A percentile compares a stretch with the other conserved stretches of the same genome.
These are phyloP conservation scores for Plestiodon gilberti DNA, from an alignment of 2,113 vertebrate species.

Conservation along the genomic window DNA sequence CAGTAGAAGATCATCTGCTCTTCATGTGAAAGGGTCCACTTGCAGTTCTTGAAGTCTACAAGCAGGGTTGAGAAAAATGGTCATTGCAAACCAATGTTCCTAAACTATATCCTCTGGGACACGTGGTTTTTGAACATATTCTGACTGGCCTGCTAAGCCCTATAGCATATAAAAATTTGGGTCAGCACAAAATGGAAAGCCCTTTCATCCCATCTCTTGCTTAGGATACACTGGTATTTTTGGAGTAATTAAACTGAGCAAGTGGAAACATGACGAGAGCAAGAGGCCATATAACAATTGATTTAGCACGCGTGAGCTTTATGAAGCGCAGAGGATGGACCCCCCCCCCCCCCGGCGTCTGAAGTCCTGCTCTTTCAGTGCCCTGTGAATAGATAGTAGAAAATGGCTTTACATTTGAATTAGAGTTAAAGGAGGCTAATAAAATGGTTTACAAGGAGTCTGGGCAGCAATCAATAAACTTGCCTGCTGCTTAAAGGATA, in stretches of 20 bases:
- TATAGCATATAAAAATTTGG: background rate
- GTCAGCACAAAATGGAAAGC: background rate
- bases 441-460: background rate
- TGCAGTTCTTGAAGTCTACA: too few relatives aligned
- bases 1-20: too few relatives aligned
- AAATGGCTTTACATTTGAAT: conserved; percentile 28
- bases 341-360: background rate
- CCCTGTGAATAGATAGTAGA: conserved; percentile 1
- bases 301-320: conserved; percentile 1
- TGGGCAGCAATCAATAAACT: conserved; percentile 14
- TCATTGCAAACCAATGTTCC: too few relatives aligned
- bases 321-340: conserved; percentile 12
- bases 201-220: background rate
- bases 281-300: background rate
- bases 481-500: conserved; percentile 19
- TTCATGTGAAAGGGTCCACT: too few relatives aligned
- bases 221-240: background rate
- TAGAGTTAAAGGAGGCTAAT: background rate
- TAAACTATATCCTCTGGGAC: too few relatives aligned
- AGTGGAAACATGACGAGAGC: background rate
- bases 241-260: background rate
- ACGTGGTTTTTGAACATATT: too few relatives aligned
- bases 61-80: too few relatives aligned
- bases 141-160: too few relatives aligned
- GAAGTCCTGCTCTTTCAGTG: conserved; percentile 19